Evolutionary conservation across 2,888 invertebrate species (phyloP).

Genomic region (Ferrisia virgata): DNA sequence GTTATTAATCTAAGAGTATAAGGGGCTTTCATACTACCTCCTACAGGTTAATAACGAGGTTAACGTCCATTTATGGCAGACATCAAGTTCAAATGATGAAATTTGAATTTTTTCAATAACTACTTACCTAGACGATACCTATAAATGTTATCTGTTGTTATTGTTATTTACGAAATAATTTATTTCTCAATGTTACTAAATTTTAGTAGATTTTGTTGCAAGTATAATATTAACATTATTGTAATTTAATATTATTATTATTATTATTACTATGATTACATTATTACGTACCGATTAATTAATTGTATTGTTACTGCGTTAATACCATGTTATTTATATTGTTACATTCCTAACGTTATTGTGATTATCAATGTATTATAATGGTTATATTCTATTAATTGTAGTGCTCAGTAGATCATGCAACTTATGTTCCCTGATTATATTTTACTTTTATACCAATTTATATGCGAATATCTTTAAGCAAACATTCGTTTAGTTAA

Average conservation of each 20-base stretch:
- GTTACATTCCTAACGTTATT: slow-evolving; percentile 34
- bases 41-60: background rate
- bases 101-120: background rate
- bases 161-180: slow-evolving; percentile 21
- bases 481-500: slow-evolving; percentile 32
- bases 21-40: background rate
- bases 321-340: slow-evolving; percentile 34
- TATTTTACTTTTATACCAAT: slow-evolving; percentile 39
- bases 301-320: slow-evolving; percentile 32
- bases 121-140: background rate
- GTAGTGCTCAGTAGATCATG: slow-evolving; percentile 37
- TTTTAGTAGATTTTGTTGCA: slow-evolving; percentile 15
- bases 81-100: background rate
- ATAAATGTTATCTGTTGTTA: slow-evolving; percentile 22
- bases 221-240: background rate
- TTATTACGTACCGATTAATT: background rate
- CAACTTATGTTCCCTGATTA: slow-evolving; percentile 21
- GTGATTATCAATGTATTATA: slow-evolving; percentile 32
- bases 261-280: background rate
- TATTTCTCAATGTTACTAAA: slow-evolving; percentile 23
- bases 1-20: background rate
- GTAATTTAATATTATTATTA: background rate
- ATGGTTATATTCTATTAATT: slow-evolving; percentile 19
- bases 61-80: background rate
- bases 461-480: slow-evolving; percentile 35